Base-by-base conservation (phyloP, 1,140 invertebrate species). In the Danaus melanippus region DNA sequence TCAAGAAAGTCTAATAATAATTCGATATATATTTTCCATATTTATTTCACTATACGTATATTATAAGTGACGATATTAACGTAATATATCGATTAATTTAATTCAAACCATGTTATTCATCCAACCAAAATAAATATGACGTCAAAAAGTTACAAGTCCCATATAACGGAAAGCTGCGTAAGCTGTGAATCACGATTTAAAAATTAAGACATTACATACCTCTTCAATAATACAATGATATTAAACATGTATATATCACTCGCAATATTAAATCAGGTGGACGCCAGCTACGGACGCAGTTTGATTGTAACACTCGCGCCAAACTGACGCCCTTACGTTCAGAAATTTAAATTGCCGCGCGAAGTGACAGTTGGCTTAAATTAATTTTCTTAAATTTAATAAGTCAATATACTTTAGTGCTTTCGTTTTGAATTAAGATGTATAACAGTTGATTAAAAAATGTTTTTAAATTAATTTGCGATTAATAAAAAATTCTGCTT, bases 211-310 rank as follows among this genome's bases (percentile, higher is more conserved):
- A 60, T 60, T 53, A 62, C 60, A 60, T 56, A 62, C 50, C 21
- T 44, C 43, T 62, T 55, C 44, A 57, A 51, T 54, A 54, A 57
- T 60, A 64, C 48, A 56, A 64, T 60, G 56, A 65, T 61, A 65
- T 61, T 49, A 60, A 62, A 56, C 51, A 62, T 67, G 53, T 64
- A 50, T 60, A 47, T 66, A 65, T 74, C 61, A 59, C 46, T 52
- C 64, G 59, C 51, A 57, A 67, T 74, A 74, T 78, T 75, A 74
- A 74, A 68, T 66, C 70, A 74, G 70, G 70, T 73, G 68, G 60
- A 54, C 46, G 63, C 53, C 56, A 50, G 62, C 66, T 66, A 55
- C 60, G 55, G 62, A 46, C 65, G 53, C 71, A 76, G 75, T 78
- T 57, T 54, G 40, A 55, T 62, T 60, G 48, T 63, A 67, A 53